Base-by-base conservation (phyloP, 2,797 vertebrate species). In the Gambusia yucatana region DNA sequence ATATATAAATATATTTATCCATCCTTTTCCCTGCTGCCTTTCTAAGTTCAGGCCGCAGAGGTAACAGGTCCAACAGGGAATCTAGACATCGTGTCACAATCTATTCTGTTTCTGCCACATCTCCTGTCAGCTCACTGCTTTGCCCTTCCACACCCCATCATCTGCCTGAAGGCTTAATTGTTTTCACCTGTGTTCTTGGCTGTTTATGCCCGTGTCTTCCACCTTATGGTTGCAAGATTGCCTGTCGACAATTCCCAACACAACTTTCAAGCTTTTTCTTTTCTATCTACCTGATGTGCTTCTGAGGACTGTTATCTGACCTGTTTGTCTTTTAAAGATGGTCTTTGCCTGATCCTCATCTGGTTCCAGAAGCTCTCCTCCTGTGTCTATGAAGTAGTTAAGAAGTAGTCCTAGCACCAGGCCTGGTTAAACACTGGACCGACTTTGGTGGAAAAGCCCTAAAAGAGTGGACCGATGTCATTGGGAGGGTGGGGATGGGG, bases 41-140 rank as follows among this genome's bases (percentile, higher is more conserved):
- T 63, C 28, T 3, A 36, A 63, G 17, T 22, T 39, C 36, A 67
- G 20, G 10, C 36, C 0, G 4, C 17, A 5, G 10, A 67, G 36
- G 63, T 67, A 67, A 25, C 20, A 69, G 65, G 8, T 69, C 9
- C 20, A 69, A 69, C 22, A 65, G 61, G 61, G 61, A 65, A 65
- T 36, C 36, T 8, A 22, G 4, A 69, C 36, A 69, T 43, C 10
- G 2, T 63, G 59, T 33, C 59, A 63, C 59, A 63, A 63, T 63
- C 28, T 14, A 33, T 63, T 63, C 30, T 16, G 59, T 33, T 63
- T 63, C 30, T 36, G 59, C 59, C 59, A 63, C 6, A 8, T 63
- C 30, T 61, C 59, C 33, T 33, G 28, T 61, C 59, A 33, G 30
- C 28, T 61, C 28, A 17, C 59, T 33, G 30, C 14, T 33, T 61